These are phyloP conservation scores for Myiagra hebetior DNA, from an alignment of 2,113 vertebrate genomes.

Conservation along the genomic window DNA sequence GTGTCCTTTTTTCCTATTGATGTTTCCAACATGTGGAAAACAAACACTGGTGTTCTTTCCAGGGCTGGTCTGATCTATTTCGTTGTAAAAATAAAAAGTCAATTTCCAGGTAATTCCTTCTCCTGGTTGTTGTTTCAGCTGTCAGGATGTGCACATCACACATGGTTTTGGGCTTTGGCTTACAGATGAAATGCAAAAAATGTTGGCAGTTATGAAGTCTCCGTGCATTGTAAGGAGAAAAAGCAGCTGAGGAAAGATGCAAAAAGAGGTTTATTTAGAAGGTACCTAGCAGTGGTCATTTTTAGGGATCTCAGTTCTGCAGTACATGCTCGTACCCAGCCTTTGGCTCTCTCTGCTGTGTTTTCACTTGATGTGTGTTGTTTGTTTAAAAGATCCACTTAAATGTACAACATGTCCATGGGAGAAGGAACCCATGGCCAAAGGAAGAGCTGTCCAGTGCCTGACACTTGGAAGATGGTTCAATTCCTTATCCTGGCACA, in stretches of 20 bases:
- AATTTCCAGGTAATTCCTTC: not conserved
- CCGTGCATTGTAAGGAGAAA: not conserved
- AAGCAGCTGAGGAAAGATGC: not conserved
- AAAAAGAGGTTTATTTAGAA: not conserved
- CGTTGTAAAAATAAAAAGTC: not conserved
- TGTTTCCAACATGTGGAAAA: not conserved
- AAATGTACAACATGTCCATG: not conserved
- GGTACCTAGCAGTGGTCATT: not conserved
- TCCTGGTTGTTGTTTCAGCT: not conserved
- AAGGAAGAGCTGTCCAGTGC: not conserved
- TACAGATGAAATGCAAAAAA: not conserved
- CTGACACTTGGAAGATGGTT: not conserved
- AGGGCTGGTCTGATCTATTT: not conserved
- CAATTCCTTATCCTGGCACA: not conserved
- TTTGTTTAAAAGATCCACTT: not conserved
- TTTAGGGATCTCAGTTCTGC: not conserved
- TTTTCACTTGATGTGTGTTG: not conserved
- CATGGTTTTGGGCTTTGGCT: not conserved
- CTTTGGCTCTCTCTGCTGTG: not conserved
- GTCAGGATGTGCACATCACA: not conserved
- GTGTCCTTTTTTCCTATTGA: not conserved
- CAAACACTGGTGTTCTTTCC: not conserved
- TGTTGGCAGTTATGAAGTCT: not conserved
- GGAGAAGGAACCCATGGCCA: not conserved
- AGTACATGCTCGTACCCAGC: not conserved